Evolutionary conservation across 2,113 vertebrate genomes (phyloP), one percentile per base, ranked within the genome.

Genomic region (Pterophyllum scalare): DNA sequence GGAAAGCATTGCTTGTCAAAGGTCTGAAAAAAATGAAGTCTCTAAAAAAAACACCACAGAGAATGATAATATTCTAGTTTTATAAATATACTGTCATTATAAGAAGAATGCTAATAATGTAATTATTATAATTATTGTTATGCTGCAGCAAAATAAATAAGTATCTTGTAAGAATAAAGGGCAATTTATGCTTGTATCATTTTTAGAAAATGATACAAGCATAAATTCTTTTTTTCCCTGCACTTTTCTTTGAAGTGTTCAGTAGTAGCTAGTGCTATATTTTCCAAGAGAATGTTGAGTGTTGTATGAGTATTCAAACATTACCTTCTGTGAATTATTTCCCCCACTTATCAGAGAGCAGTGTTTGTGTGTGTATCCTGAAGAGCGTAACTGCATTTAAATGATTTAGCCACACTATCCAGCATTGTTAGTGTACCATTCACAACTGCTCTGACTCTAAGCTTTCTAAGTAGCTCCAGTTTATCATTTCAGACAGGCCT

Each of bases 311-410:
- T 70, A 84, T 86, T 92, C 77, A 89, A 38, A 88, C 46, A 57
- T 89, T 87, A 77, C 60, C 43, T 88, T 89, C 79, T 89, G 81
- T 89, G 88, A 94, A 89, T 86, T 79, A 81, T 90, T 90, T 86
- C 75, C 62, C 61, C 72, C 49, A 49, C 76, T 59, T 75, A 88
- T 83, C 83, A 40, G 65, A 75, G 54, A 79, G 57, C 64, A 81
- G 79, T 59, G 79, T 59, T 49, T 89, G 65, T 61, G 78, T 43
- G 62, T 83, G 40, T 88, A 20, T 85, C 59, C 81, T 40, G 72
- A n/a, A 58, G 60, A 82, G 83, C 81, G 91, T 91, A 86, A 85
- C 86, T 79, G 92, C 17, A 79, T 83, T 88, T 67, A 81, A 91
- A 92, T 83, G 81, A 62, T 81, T 89, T 86, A 87, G 80, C 87